Evolutionary conservation across 2,888 invertebrate genomes (phyloP).

Genomic region (Meloe dianella): DNA sequence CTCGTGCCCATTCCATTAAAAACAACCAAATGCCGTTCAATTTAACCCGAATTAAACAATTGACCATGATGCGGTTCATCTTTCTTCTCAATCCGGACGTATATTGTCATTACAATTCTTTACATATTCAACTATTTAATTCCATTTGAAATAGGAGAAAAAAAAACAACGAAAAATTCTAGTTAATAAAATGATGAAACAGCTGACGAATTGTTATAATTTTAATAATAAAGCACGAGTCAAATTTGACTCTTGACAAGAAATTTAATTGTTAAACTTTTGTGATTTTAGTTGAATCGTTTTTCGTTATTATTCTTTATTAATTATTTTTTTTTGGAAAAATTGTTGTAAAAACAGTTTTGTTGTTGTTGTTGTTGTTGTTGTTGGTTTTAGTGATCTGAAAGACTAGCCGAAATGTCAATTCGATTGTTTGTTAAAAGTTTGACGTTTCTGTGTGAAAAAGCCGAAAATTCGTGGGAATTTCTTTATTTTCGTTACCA

Average conservation of each 20-base stretch:
- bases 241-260: slow-evolving; percentile 32
- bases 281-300: not conserved
- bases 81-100: slow-evolving; percentile 20
- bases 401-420: not conserved
- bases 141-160: not conserved
- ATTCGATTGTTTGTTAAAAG: not conserved
- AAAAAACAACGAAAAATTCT: not conserved
- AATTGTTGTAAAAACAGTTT: not conserved
- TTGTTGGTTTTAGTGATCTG: not conserved
- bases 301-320: no score
- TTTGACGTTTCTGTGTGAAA: not conserved
- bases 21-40: slow-evolving; percentile 57
- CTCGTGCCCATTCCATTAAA: slow-evolving; percentile 57
- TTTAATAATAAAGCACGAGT: slow-evolving; percentile 22
- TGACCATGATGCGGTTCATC: slow-evolving; percentile 46
- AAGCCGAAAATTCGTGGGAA: slow-evolving; percentile 2
- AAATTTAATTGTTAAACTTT: not conserved
- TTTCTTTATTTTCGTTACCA: not conserved
- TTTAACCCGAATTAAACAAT: slow-evolving; percentile 57
- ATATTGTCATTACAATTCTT: not conserved
- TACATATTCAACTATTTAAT: slow-evolving; percentile 1
- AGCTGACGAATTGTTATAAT: slow-evolving; percentile 17
- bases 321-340: no score
- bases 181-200: slow-evolving; percentile 18
- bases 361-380: not conserved